Evolutionary conservation across 2,888 invertebrate genomes (phyloP), one percentile per base, ranked within the genome.

Genomic region (Hoplodrina blanda): DNA sequence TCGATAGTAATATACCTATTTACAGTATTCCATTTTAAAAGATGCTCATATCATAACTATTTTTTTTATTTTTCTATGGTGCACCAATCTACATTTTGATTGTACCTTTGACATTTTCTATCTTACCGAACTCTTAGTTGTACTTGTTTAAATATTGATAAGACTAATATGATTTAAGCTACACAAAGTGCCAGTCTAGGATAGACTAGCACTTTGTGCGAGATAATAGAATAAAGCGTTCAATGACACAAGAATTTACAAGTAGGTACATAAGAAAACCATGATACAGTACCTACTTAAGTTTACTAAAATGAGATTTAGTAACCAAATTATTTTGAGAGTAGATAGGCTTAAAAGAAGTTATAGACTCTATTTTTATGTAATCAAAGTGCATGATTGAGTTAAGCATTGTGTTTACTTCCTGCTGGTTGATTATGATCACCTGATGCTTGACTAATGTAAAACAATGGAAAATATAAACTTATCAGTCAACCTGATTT

Each of bases 401-500:
- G 19, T 55, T 10, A 20, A 2, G 13, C 11, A 69, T 54, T 44
- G 6, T 17, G 17, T 53, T 25, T 11, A 46, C 8, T 62, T 64
- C 10, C 54, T 20, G 7, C 15, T 69, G 46, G 41, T 49, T 52
- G 17, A 62, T 25, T 59, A 33, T 55, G 64, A 76, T 80, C 71
- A 80, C 77, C 64, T 68, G 62, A 76, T 67, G 66, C 41, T 57
- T 3, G n/a, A 20, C 10, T 61, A 60, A 62, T 49, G 10, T 52
- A 55, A 65, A 76, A 78, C 78, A 78, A 78, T 68, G 56, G 59
- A 60, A 76, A 57, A 62, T 67, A 62, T 46, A 55, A 41, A 63
- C 62, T 78, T 78, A 78, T 78, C 78, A 80, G 78, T 53, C 57
- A 68, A 60, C 50, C 53, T 46, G 37, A 68, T 46, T 60, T 73